Conservation (phyloP, 2,797 vertebrate species). For the Ataeniobius toweri region DNA sequence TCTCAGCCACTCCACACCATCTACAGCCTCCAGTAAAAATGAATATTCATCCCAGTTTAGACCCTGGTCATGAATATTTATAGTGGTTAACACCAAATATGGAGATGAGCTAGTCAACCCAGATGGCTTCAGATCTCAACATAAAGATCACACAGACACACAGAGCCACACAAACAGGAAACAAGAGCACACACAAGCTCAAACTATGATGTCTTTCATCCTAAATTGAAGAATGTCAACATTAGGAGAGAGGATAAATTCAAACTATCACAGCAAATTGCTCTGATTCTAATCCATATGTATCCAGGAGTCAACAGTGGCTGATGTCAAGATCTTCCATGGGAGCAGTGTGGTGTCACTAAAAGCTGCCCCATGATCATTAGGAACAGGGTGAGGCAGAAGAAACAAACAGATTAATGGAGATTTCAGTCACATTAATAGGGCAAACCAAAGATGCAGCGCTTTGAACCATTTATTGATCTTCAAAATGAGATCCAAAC, state of each 20-base stretch:
- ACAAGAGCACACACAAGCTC: background rate
- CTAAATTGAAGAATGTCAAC: conserved; percentile 7
- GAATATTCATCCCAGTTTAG: conserved; percentile 71
- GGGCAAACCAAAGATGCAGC: background rate
- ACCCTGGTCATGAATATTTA: conserved; percentile 71
- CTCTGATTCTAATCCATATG: conserved; percentile 14
- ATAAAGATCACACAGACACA: conserved; percentile 61
- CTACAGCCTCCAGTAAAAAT: conserved; percentile 60
- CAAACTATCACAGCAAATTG: conserved; percentile 1
- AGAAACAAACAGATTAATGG: background rate
- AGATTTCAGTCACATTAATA: background rate
- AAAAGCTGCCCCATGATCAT: background rate
- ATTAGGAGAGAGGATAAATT: conserved; percentile 3
- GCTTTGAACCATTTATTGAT: too few relatives aligned
- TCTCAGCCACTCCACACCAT: conserved; percentile 56
- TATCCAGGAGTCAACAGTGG: conserved; percentile 22
- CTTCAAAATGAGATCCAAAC: too few relatives aligned
- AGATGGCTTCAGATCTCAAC: conserved; percentile 73
- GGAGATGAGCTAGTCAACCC: conserved; percentile 64
- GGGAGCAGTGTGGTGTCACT: background rate
- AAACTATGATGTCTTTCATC: conserved; percentile 24
- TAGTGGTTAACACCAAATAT: conserved; percentile 67
- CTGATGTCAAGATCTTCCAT: conserved; percentile 5
- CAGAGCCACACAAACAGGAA: conserved; percentile 15
- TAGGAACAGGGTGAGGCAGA: background rate